Evolutionary conservation across 2,888 invertebrate genomes (phyloP).

Genomic region (Arge pagana): DNA sequence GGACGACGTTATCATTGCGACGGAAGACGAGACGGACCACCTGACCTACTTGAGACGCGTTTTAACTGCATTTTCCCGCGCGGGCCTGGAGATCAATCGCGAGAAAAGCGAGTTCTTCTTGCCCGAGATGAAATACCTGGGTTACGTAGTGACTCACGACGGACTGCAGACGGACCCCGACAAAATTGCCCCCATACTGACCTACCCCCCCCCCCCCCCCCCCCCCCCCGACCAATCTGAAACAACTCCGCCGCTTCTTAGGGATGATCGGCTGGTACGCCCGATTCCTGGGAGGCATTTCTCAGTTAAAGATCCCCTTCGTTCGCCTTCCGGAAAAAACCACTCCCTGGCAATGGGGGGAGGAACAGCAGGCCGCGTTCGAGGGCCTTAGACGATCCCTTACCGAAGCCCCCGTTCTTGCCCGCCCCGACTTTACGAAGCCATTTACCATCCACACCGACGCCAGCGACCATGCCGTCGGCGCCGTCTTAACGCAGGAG

Average conservation of each 20-base stretch:
- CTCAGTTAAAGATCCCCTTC: conserved; percentile 25
- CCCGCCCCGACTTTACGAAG: conserved; percentile 30
- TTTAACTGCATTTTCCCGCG: conserved; percentile 26
- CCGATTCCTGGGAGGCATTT: conserved; percentile 31
- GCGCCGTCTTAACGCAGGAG: conserved; percentile 18
- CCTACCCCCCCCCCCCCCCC: too few relatives aligned
- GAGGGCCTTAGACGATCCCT: conserved; percentile 22
- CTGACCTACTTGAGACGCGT: conserved; percentile 29
- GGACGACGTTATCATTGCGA: conserved; percentile 37
- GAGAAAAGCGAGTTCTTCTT: conserved; percentile 25
- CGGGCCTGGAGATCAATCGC: conserved; percentile 27
- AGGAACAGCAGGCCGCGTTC: conserved; percentile 30
- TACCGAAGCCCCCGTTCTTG: conserved; percentile 26
- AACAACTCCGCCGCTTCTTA: conserved; percentile 32
- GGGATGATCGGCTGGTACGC: conserved; percentile 40
- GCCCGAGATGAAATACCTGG: conserved; percentile 26
- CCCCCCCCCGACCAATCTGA: conserved; percentile 27
- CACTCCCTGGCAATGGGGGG: conserved; percentile 25
- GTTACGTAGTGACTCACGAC: conserved; percentile 26
- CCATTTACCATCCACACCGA: conserved; percentile 27
- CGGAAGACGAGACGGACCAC: conserved; percentile 33
- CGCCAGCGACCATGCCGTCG: conserved; percentile 22
- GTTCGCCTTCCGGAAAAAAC: conserved; percentile 30
- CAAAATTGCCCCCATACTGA: conserved; percentile 27
- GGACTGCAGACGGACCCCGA: conserved; percentile 30